A percentile compares a stretch with the other conserved stretches of the same genome.
Conservation (phyloP, 2,797 vertebrate genomes). For the Aselliscus stoliczkanus region DNA sequence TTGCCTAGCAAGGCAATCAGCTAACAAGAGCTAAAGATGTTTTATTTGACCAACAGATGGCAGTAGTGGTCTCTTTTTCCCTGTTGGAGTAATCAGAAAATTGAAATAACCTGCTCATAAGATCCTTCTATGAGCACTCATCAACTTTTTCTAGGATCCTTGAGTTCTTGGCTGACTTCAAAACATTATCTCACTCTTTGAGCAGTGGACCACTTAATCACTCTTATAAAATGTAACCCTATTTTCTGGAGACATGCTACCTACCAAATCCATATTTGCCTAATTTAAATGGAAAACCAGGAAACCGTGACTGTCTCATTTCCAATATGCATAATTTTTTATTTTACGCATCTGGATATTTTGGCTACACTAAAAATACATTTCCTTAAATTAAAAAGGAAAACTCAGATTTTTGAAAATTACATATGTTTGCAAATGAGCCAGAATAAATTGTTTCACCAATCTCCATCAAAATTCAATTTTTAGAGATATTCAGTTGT, state of each 20-base stretch:
- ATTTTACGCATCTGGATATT: slow-evolving; percentile 35
- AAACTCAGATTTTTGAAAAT: slow-evolving; percentile 26
- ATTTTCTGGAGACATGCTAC: slow-evolving; percentile 48
- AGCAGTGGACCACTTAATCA: slow-evolving; percentile 54
- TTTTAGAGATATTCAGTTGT: not conserved
- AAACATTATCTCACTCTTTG: slow-evolving; percentile 46
- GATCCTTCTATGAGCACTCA: slow-evolving; percentile 41
- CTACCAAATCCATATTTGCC: slow-evolving; percentile 42
- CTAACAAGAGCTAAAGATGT: not conserved
- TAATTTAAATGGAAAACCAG: slow-evolving; percentile 67
- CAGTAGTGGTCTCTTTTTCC: slow-evolving; percentile 79
- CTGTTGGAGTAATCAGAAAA: not conserved
- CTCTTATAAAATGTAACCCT: slow-evolving; percentile 67
- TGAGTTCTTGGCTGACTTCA: slow-evolving; percentile 53
- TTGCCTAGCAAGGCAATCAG: not conserved
- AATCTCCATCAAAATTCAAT: not conserved
- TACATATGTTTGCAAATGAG: not conserved
- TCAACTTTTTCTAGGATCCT: slow-evolving; percentile 61
- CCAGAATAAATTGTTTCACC: not conserved
- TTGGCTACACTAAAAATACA: slow-evolving; percentile 40
- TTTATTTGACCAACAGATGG: slow-evolving; percentile 83
- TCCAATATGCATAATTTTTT: slow-evolving; percentile 37
- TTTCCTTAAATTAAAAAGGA: slow-evolving; percentile 20
- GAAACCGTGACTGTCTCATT: not conserved
- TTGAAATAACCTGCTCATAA: not conserved